Evolutionary conservation across 2,113 vertebrate species (phyloP), one percentile per base, ranked within the genome.

Genomic region (Microcebus tavaratra): DNA sequence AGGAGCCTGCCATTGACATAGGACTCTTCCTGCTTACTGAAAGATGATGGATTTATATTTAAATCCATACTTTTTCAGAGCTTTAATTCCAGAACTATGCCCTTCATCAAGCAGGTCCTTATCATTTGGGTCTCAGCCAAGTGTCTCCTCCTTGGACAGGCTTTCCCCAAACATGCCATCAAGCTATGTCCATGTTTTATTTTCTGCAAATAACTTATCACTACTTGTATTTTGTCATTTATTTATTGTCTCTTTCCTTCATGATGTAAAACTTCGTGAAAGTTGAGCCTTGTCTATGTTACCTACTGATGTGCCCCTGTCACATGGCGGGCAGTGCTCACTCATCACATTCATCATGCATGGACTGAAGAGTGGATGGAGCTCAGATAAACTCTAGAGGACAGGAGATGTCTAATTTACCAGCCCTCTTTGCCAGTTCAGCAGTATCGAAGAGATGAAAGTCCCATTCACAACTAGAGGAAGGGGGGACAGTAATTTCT

Each of bases 321-420:
- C 25, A 9, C 50, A 3, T 3, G 21, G 39, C 8, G 23, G 8
- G 14, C 25, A 14, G 14, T 42, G 9, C 68, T 53, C 50, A 36
- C 21, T 91, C 61, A 61, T 8, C 36, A 65, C 57, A 29, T 39
- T 36, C 67, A 5, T n/a, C 59, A 2, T 39, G 45, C 12, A 8
- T 6, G 20, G 45, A 53, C 0, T 12, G 42, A 1, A 9, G 14
- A 53, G 36, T 15, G 1, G 42, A 2, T 17, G 15, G 55, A 7
- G 1, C 15, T 17, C 70, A n/a, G 9, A 42, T 15, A 73, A 55
- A 39, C 68, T 8, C 34, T 4, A 5, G 53, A 45, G 29, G 21
- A 31, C 23, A 36, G 70, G 67, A 29, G 8, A 45, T 18, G 14
- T 65, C 34, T 18, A 13, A 27, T 4, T 10, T 45, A 6, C 18